Percentiles rank a stretch among this genome's conserved stretches.
phyloP scores from a whole-genome alignment of 2,888 invertebrate species.

The Microctonus hyperodae region DNA sequence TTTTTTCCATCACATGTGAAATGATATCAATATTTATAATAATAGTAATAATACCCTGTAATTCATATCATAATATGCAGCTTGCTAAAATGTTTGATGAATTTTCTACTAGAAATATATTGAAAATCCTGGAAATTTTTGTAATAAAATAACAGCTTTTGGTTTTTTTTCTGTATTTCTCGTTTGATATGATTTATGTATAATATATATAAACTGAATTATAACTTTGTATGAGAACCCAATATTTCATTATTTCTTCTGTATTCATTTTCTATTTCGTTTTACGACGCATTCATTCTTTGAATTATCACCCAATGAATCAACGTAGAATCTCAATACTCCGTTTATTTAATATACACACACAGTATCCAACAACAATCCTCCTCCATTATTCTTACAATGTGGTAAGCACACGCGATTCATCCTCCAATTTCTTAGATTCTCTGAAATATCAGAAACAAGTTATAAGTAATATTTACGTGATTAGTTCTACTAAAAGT shows the following conservation, averaged over 20 bases:
- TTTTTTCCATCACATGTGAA: neutral
- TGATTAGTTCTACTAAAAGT: no score
- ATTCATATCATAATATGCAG: constrained; percentile 16
- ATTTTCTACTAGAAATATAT: constrained; percentile 37
- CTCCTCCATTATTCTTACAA: constrained; percentile 15
- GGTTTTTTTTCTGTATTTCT: constrained; percentile 14
- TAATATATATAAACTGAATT: constrained; percentile 36
- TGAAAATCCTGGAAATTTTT: constrained; percentile 35
- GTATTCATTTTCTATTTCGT: neutral
- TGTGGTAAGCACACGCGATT: constrained; percentile 25
- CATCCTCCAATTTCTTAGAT: constrained; percentile 19
- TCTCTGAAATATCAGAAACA: constrained; percentile 14
- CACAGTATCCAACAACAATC: constrained; percentile 14
- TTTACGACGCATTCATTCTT: constrained; percentile 18
- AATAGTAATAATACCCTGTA: constrained; percentile 21
- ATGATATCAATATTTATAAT: constrained; percentile 5
- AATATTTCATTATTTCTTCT: constrained; percentile 1
- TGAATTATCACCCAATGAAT: constrained; percentile 21
- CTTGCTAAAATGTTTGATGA: constrained; percentile 1
- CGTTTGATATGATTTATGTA: constrained; percentile 43
- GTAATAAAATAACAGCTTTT: constrained; percentile 30
- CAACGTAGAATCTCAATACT: constrained; percentile 15
- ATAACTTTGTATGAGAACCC: constrained; percentile 34
- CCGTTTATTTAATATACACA: constrained; percentile 29
- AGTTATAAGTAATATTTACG: neutral